Evolutionary conservation across 1,140 invertebrate species (phyloP).

Genomic region (Drosophila seguyi): DNA sequence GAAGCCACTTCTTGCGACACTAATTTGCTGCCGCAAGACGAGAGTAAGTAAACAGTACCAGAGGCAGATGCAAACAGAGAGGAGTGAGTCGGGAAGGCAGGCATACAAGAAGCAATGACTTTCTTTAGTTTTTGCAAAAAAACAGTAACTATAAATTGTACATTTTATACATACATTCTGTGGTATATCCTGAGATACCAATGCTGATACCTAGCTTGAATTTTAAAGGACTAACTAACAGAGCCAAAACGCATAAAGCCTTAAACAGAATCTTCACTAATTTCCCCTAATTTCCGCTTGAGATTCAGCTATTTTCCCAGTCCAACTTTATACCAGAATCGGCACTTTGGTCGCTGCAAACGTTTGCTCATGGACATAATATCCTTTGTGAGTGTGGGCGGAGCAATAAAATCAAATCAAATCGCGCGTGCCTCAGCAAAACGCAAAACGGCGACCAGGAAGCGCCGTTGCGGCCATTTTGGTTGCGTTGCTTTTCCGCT

Average conservation of each 20-base stretch:
- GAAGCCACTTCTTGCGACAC: slow-evolving; percentile 32
- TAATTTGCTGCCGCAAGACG: slow-evolving; percentile 25
- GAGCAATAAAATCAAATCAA: slow-evolving; percentile 53
- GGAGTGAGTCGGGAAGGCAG: no score
- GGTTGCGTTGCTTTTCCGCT: slow-evolving; percentile 52
- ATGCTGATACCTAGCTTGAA: neutral
- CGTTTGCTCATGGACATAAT: slow-evolving; percentile 18
- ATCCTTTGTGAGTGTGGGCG: slow-evolving; percentile 24
- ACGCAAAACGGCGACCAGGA: slow-evolving; percentile 52
- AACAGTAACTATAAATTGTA: neutral
- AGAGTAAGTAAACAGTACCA: slow-evolving; percentile 1
- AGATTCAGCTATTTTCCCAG: slow-evolving; percentile 9
- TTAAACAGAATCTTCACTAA: no score
- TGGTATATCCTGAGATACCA: no score
- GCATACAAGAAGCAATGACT: neutral
- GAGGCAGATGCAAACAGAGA: neutral
- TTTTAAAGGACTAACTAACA: neutral
- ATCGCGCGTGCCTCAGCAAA: slow-evolving; percentile 54
- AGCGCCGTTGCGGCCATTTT: slow-evolving; percentile 49
- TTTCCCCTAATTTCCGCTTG: slow-evolving; percentile 4
- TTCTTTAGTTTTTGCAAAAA: neutral
- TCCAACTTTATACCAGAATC: neutral
- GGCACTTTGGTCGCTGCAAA: slow-evolving; percentile 17
- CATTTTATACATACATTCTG: no score
- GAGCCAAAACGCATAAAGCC: neutral